Conservation (phyloP, 2,113 vertebrate genomes). For the Fulica atra region DNA sequence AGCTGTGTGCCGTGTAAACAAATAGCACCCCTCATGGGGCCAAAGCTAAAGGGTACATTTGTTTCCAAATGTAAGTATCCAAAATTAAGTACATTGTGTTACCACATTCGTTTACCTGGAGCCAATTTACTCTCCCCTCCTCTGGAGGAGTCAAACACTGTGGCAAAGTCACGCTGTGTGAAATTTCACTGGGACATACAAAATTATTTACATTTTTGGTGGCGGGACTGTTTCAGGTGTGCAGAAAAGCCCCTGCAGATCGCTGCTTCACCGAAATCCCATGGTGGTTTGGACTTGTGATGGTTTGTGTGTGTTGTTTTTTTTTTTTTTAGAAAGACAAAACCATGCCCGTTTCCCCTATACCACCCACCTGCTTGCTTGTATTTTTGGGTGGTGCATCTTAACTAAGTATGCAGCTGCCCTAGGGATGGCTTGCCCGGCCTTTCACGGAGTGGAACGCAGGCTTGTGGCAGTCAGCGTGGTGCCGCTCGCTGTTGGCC, state of each 20-base stretch:
- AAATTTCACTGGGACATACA: neutral
- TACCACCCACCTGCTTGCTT: neutral
- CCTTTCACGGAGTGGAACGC: neutral
- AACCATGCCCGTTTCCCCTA: neutral
- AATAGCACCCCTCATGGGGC: neutral
- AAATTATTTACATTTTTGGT: neutral
- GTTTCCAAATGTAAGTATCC: neutral
- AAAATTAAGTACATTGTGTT: neutral
- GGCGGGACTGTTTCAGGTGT: neutral
- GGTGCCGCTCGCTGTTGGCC: neutral
- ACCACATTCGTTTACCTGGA: neutral
- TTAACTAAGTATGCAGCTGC: neutral
- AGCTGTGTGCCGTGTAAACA: neutral
- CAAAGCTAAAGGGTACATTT: neutral
- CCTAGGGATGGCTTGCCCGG: neutral
- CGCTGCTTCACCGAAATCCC: neutral
- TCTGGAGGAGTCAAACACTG: neutral
- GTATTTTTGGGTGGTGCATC: neutral
- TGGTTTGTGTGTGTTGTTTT: neutral
- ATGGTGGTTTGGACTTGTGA: accelerated
- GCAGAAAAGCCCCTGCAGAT: neutral
- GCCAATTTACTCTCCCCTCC: neutral
- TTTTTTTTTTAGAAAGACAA: neutral
- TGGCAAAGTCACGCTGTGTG: neutral
- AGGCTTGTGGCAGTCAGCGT: accelerated